Evolutionary conservation across 2,797 vertebrate genomes (phyloP).

Genomic region (Sebastes matsubarae): DNA sequence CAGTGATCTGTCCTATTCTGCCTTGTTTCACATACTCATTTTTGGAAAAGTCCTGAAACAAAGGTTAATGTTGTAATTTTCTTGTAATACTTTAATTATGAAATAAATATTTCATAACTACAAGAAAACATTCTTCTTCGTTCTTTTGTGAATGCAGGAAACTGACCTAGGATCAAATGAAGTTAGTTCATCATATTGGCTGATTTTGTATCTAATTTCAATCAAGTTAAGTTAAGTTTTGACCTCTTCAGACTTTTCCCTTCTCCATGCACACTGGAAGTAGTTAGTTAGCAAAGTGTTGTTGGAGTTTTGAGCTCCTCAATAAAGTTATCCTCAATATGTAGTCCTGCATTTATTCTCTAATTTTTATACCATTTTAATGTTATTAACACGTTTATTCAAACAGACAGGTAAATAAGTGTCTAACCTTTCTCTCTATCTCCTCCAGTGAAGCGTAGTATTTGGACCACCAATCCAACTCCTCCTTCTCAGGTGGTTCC

Average conservation of each 20-base stretch:
- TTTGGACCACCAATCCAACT: conserved; percentile 98
- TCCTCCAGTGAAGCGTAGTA: conserved; percentile 92
- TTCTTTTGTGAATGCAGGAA: background rate
- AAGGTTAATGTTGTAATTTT: background rate
- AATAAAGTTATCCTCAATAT: background rate
- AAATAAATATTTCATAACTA: background rate
- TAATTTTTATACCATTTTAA: background rate
- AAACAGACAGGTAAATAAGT: background rate
- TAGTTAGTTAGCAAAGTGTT: background rate
- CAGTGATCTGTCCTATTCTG: background rate
- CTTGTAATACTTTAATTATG: background rate
- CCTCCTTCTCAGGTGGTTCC: conserved; percentile 89
- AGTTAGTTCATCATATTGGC: background rate
- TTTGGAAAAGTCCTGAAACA: background rate
- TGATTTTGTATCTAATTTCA: background rate
- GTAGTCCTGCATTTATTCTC: background rate
- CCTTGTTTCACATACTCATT: background rate
- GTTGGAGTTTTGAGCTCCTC: background rate
- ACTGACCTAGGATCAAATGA: background rate
- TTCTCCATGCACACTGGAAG: background rate
- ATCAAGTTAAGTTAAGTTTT: background rate
- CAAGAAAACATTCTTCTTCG: background rate
- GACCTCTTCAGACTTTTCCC: background rate
- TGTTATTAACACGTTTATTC: background rate
- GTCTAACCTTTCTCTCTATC: conserved; percentile 81